Base-by-base conservation (phyloP, 2,888 invertebrate species). In the Eupithecia inturbata region DNA sequence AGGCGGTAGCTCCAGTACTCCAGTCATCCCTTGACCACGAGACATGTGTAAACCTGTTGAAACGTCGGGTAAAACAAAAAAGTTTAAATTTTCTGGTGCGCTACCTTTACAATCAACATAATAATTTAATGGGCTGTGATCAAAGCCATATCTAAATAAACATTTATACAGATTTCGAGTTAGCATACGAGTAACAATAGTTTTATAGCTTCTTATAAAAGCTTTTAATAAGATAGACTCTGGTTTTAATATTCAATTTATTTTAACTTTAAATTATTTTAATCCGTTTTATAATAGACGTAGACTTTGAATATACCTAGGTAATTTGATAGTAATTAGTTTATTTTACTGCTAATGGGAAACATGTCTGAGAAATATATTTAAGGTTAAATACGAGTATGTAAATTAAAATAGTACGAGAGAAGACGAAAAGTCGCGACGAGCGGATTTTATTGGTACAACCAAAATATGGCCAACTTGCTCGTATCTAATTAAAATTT, bases 401-500 rank as follows among this genome's bases (percentile, higher is more conserved):
- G 62, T 62, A 31, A 62, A 62, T 62, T 16, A 26, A 41, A 66
- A 36, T 33, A 22, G 14, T 53, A 57, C 36, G 3, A 22, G 57
- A 12, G 57, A 14, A 9, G 31, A 53, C 36, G 19, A 53, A 67
- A 28, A 41, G 28, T 41, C n/a, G 14, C 57, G 26, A 57, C 28
- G 33, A 19, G n/a, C 41, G 72, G 79, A 84, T 84, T 86, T 86
- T 86, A 88, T 84, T 82, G 82, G 84, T 80, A 82, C 83, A 83
- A 79, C 80, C 76, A 83, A 82, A 84, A 84, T 83, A 85, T 84
- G 82, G 85, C 82, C 84, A 80, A 82, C 80, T 82, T 81, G 81
- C 80, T 77, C 83, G 82, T 81, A 85, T 85, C 85, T 88, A 89
- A 89, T 87, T 89, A 89, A 88, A 87, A 86, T 88, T 87, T 87